Percentiles rank a stretch among this genome's conserved stretches.
Evolutionary conservation across 1,140 invertebrate genomes (phyloP).

Genomic region (Caenorhabditis inopinata): DNA sequence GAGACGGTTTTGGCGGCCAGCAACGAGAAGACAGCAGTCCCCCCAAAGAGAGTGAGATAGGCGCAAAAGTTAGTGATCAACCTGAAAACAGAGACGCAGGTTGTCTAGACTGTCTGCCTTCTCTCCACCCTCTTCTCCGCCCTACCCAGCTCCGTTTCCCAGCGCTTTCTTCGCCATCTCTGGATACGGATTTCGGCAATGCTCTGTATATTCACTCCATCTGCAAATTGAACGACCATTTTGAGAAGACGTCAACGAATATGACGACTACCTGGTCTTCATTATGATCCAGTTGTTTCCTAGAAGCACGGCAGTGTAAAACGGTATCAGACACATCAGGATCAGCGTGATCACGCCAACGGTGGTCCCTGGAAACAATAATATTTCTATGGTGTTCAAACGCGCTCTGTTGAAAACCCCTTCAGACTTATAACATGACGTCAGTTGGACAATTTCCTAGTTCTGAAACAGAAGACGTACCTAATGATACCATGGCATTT

Average conservation of each 20-base stretch:
- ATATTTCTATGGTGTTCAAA: no score
- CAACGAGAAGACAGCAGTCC: background rate
- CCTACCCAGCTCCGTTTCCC: background rate
- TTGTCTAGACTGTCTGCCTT: no score
- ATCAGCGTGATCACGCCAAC: background rate
- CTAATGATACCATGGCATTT: slow-evolving; percentile 1
- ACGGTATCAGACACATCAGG: background rate
- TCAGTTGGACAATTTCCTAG: no score
- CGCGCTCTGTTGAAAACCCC: no score
- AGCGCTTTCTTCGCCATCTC: background rate
- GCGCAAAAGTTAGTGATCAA: background rate
- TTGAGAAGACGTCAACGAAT: background rate
- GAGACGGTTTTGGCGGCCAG: background rate
- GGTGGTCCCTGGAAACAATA: background rate
- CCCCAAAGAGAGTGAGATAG: background rate
- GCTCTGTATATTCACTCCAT: background rate
- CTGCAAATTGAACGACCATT: background rate
- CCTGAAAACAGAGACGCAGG: no score
- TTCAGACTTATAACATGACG: no score
- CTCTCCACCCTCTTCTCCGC: no score
- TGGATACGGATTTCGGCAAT: background rate
- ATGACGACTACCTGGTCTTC: background rate
- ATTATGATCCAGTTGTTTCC: slow-evolving; percentile 7
- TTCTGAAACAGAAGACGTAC: no score
- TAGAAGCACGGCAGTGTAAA: background rate